These are phyloP conservation scores for Pogonus chalceus DNA, from an alignment of 1,140 invertebrate genomes.

Conservation along the genomic window DNA sequence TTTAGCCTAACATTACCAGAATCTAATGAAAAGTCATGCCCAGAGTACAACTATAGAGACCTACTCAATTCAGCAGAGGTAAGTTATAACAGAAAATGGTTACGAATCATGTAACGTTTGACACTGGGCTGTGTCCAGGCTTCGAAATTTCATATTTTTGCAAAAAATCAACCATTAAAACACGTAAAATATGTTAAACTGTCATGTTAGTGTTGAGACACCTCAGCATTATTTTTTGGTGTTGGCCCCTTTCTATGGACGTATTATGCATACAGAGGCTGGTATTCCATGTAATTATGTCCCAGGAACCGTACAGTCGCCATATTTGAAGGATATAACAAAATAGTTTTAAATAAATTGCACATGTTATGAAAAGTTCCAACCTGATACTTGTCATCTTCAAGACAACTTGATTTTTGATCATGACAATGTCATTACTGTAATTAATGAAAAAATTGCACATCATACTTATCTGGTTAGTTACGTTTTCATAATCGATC, in stretches of 20 bases:
- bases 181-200: not conserved
- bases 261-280: slow-evolving; percentile 7
- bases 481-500: not conserved
- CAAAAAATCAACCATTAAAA: slow-evolving; percentile 3
- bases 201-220: not conserved
- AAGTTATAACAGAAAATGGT: slow-evolving; percentile 39
- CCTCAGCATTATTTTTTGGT: not conserved
- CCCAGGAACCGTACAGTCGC: slow-evolving; percentile 15
- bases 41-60: slow-evolving; percentile 54
- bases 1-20: slow-evolving; percentile 48
- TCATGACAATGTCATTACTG: not conserved
- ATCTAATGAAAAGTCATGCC: slow-evolving; percentile 52
- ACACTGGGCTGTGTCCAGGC: not conserved
- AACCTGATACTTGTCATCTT: not conserved
- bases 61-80: slow-evolving; percentile 50
- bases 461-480: not conserved
- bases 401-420: not conserved
- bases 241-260: not conserved
- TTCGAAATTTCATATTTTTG: slow-evolving; percentile 15
- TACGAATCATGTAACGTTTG: slow-evolving; percentile 19
- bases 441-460: not conserved
- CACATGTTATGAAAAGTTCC: not conserved
- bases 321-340: slow-evolving; percentile 18
- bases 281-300: slow-evolving; percentile 17
- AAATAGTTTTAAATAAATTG: slow-evolving; percentile 8